Conservation (phyloP, 53 echinoderm and acorn worm species). For the Crossaster papposus region DNA sequence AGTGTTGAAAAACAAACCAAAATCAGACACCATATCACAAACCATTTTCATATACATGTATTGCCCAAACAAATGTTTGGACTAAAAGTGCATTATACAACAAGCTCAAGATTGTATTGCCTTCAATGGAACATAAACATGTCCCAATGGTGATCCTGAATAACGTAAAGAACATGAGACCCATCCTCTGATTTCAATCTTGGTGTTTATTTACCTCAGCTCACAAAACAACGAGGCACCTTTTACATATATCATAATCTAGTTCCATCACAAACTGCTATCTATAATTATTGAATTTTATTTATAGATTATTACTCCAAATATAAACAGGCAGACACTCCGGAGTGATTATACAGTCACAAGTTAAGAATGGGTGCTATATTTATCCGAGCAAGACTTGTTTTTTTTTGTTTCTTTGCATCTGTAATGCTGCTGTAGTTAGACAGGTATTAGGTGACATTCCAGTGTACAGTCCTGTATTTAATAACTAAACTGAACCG, state of each 20-base stretch:
- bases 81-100: no score
- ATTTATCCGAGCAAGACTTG: no score
- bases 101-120: not conserved
- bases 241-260: not conserved
- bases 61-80: no score
- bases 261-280: not conserved
- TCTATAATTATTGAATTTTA: no score
- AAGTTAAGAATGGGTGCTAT: not conserved
- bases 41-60: no score
- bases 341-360: not conserved
- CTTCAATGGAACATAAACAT: not conserved
- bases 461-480: not conserved
- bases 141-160: not conserved
- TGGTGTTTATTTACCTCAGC: not conserved
- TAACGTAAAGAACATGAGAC: not conserved
- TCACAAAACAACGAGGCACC: not conserved
- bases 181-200: not conserved
- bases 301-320: no score
- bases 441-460: not conserved
- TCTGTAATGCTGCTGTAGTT: not conserved
- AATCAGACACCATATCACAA: no score
- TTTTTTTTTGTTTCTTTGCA: not conserved
- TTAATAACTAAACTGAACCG: not conserved
- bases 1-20: no score
- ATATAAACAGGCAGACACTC: not conserved